Evolutionary conservation across 2,113 vertebrate genomes (phyloP).

Genomic region (Columba janthina): DNA sequence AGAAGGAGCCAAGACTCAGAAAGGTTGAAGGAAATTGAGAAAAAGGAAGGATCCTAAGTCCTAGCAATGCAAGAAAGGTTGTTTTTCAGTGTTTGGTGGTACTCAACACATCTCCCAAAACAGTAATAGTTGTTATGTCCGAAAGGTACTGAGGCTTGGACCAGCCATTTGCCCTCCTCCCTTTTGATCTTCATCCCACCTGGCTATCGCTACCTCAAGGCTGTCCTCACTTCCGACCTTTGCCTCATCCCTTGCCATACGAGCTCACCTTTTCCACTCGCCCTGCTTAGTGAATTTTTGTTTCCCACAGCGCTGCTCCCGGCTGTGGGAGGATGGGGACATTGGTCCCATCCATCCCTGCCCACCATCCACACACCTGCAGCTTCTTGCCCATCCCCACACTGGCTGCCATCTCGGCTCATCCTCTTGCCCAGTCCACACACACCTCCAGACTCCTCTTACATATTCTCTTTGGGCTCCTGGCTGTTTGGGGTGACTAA

Average conservation of each 20-base stretch:
- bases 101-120: not conserved
- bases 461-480: no score
- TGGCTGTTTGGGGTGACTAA: no score
- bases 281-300: not conserved
- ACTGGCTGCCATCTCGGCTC: not conserved
- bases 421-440: not conserved
- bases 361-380: no score
- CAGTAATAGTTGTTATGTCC: not conserved
- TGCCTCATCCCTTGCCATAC: no score
- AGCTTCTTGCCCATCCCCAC: no score
- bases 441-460: no score
- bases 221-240: no score
- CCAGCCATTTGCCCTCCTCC: not conserved
- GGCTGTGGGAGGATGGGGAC: not conserved
- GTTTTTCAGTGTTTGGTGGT: not conserved
- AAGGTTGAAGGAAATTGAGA: not conserved
- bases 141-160: not conserved
- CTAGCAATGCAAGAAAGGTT: not conserved
- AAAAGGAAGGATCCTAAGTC: not conserved
- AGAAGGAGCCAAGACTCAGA: not conserved
- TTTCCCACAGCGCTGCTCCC: not conserved
- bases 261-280: not conserved
- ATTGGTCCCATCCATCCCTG: not conserved
- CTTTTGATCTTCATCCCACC: not conserved
- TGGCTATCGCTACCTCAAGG: no score